Percentiles rank a stretch among this genome's conserved stretches.
phyloP scores from a whole-genome alignment of 2,888 invertebrate species.

The Lacanobia wlatinum region DNA sequence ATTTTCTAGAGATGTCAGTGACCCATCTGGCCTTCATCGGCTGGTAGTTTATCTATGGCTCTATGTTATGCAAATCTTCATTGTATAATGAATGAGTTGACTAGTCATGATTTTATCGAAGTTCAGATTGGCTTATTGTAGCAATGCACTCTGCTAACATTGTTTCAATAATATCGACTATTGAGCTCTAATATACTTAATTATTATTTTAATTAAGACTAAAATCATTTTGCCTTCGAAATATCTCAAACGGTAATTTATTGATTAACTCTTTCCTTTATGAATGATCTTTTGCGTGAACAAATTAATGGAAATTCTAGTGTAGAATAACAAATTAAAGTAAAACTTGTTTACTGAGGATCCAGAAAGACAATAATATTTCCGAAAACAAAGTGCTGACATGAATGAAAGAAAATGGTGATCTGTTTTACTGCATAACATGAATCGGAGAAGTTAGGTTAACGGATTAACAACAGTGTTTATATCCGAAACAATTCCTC shows the following conservation, averaged over 20 bases:
- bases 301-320: background rate
- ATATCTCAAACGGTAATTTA: slow-evolving; percentile 13
- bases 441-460: slow-evolving; percentile 13
- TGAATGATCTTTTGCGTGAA: background rate
- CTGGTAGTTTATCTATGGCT: slow-evolving; percentile 55
- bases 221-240: slow-evolving; percentile 1
- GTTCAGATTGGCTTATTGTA: slow-evolving; percentile 17
- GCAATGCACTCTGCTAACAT: background rate
- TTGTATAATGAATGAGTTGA: slow-evolving; percentile 33
- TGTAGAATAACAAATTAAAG: background rate
- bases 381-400: slow-evolving; percentile 13
- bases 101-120: slow-evolving; percentile 29
- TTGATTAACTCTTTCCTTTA: background rate
- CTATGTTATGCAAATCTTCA: slow-evolving; percentile 44
- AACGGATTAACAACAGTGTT: slow-evolving; percentile 1
- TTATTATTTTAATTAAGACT: background rate
- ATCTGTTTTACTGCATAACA: slow-evolving; percentile 29
- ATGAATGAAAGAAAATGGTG: slow-evolving; percentile 16
- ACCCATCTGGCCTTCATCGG: slow-evolving; percentile 49
- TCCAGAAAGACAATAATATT: background rate
- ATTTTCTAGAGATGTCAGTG: slow-evolving; percentile 45
- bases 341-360: background rate
- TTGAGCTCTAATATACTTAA: slow-evolving; percentile 4
- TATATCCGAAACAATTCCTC: slow-evolving; percentile 30
- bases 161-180: slow-evolving; percentile 15